Conservation (phyloP, 2,888 invertebrate species). For the Brenthis daphne region DNA sequence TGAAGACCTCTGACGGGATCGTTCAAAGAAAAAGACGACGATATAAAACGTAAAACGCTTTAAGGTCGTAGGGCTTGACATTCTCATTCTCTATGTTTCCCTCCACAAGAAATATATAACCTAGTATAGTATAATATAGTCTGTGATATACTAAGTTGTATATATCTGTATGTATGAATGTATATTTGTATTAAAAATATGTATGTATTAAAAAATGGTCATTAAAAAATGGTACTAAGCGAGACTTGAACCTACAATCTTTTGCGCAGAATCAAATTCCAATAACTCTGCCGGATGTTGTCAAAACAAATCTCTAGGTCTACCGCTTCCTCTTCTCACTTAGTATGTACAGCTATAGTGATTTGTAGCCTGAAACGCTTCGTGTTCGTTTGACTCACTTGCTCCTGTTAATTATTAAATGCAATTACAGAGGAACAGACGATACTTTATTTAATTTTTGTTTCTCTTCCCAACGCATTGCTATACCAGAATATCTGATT, state of each 20-base stretch:
- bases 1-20: too few relatives aligned
- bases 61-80: too few relatives aligned
- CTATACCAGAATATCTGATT: constrained; percentile 3
- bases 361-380: constrained; percentile 63
- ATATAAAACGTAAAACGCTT: too few relatives aligned
- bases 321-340: constrained; percentile 8
- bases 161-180: too few relatives aligned
- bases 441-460: constrained; percentile 27
- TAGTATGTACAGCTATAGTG: constrained; percentile 46
- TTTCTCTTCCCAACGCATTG: constrained; percentile 3
- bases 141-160: too few relatives aligned
- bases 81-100: too few relatives aligned
- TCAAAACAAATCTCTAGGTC: neutral
- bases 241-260: neutral
- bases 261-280: neutral
- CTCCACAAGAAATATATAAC: too few relatives aligned
- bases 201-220: too few relatives aligned
- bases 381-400: constrained; percentile 66
- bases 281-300: neutral
- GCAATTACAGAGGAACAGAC: constrained; percentile 42
- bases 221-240: too few relatives aligned
- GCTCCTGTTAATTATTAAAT: constrained; percentile 67
- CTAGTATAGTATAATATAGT: too few relatives aligned
- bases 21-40: too few relatives aligned
- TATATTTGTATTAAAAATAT: too few relatives aligned